Evolutionary conservation across 64 coral and sea anemone genomes (phyloP).

Genomic region (Platygyra sinensis): DNA sequence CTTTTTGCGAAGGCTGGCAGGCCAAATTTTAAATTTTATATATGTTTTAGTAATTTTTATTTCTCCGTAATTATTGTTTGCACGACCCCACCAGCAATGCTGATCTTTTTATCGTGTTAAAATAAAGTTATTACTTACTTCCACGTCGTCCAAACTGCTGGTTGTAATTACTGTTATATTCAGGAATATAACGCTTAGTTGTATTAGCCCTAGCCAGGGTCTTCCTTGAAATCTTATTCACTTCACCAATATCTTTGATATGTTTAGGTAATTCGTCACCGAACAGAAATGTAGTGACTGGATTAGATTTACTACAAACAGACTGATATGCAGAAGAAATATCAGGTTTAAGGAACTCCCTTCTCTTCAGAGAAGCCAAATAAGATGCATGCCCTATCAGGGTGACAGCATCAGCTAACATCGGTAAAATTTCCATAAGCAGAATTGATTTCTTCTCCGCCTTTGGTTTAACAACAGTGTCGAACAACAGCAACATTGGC

Average conservation of each 20-base stretch:
- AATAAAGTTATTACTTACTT: too few species aligned
- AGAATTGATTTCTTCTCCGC: neutral
- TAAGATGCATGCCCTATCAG: slow-evolving; percentile 55
- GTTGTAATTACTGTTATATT: too few species aligned
- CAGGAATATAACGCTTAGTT: too few species aligned
- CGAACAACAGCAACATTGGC: slow-evolving; percentile 44
- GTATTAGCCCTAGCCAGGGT: too few species aligned
- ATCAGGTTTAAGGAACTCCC: slow-evolving; percentile 61
- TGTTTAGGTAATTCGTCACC: slow-evolving; percentile 73
- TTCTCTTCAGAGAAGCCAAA: slow-evolving; percentile 37
- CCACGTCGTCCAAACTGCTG: too few species aligned
- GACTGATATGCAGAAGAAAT: slow-evolving; percentile 53
- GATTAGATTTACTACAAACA: slow-evolving; percentile 42
- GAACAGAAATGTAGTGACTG: slow-evolving; percentile 53
- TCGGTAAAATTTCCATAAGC: neutral
- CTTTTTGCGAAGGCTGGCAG: too few species aligned
- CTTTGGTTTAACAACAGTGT: neutral
- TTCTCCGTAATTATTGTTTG: too few species aligned
- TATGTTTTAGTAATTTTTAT: too few species aligned
- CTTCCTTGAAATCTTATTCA: too few species aligned
- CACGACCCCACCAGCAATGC: too few species aligned
- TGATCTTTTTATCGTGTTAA: too few species aligned
- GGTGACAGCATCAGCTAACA: slow-evolving; percentile 21
- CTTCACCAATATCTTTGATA: neutral
- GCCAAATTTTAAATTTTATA: too few species aligned